Evolutionary conservation across 1,140 invertebrate genomes (phyloP).

Genomic region (Gryon sp.): DNA sequence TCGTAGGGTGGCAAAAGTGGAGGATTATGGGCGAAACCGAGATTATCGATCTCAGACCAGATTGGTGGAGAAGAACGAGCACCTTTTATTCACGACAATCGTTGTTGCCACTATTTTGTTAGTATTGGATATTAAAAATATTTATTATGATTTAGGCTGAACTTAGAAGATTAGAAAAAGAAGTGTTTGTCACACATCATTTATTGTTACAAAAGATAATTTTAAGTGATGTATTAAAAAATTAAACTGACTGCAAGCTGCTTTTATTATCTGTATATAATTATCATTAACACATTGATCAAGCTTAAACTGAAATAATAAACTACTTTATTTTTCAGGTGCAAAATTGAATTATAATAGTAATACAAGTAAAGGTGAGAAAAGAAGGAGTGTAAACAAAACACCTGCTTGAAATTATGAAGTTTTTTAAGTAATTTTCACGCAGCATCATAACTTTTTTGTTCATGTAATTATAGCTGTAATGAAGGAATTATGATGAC

Average conservation of each 20-base stretch:
- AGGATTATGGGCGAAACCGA: constrained; percentile 50
- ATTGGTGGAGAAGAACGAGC: constrained; percentile 11
- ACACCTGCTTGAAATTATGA: constrained; percentile 16
- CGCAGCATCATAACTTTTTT: background rate
- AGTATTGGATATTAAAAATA: constrained; percentile 69
- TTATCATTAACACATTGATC: no score
- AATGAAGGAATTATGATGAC: constrained; percentile 3
- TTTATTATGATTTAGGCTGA: constrained; percentile 73
- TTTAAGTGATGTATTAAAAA: no score
- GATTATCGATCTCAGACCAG: constrained; percentile 52
- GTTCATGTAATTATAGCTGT: constrained; percentile 14
- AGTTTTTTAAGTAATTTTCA: constrained; percentile 1
- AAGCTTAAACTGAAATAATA: no score
- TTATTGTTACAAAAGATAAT: no score
- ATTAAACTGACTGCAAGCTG: no score
- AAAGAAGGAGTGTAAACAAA: background rate
- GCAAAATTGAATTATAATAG: no score
- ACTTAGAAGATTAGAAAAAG: constrained; percentile 73
- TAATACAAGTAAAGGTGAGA: no score
- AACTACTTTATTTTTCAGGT: no score
- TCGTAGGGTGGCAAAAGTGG: constrained; percentile 40
- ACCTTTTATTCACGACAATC: constrained; percentile 48
- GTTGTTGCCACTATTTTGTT: constrained; percentile 64
- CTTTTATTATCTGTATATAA: no score
- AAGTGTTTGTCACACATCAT: constrained; percentile 28